A percentile compares a stretch with the other conserved stretches of the same genome.
These are phyloP conservation scores for Drosophila anomalata DNA, from an alignment of 2,888 invertebrate genomes.

Conservation along the genomic window DNA sequence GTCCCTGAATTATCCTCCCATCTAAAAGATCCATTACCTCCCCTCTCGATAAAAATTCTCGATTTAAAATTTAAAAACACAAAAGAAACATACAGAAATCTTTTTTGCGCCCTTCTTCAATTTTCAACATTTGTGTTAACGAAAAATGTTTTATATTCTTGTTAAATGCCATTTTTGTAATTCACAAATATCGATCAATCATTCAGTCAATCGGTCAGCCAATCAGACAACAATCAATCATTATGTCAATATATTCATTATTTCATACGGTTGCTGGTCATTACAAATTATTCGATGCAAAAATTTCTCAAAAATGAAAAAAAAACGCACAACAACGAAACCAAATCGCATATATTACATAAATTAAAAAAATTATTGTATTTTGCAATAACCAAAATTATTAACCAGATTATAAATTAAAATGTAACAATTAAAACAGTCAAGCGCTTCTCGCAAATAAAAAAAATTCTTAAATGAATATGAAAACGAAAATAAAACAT, in stretches of 20 bases:
- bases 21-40: slow-evolving; percentile 3
- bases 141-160: slow-evolving; percentile 83
- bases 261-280: slow-evolving; percentile 47
- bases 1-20: neutral
- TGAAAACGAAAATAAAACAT: slow-evolving; percentile 82
- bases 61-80: slow-evolving; percentile 14
- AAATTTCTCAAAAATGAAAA: slow-evolving; percentile 47
- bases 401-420: slow-evolving; percentile 65
- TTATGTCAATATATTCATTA: slow-evolving; percentile 49
- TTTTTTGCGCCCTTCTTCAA: slow-evolving; percentile 15
- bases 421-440: slow-evolving; percentile 50
- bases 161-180: slow-evolving; percentile 68
- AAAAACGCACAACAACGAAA: slow-evolving; percentile 61
- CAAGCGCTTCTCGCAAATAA: slow-evolving; percentile 37
- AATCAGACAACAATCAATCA: slow-evolving; percentile 58
- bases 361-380: slow-evolving; percentile 70
- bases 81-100: slow-evolving; percentile 15
- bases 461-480: slow-evolving; percentile 23
- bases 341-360: slow-evolving; percentile 47
- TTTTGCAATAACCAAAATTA: slow-evolving; percentile 83
- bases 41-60: slow-evolving; percentile 2
- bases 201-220: slow-evolving; percentile 50
- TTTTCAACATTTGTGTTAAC: slow-evolving; percentile 80
- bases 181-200: slow-evolving; percentile 47
- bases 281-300: slow-evolving; percentile 57